Evolutionary conservation across 2,888 invertebrate genomes (phyloP).

Genomic region (Petrolisthes cinctipes): DNA sequence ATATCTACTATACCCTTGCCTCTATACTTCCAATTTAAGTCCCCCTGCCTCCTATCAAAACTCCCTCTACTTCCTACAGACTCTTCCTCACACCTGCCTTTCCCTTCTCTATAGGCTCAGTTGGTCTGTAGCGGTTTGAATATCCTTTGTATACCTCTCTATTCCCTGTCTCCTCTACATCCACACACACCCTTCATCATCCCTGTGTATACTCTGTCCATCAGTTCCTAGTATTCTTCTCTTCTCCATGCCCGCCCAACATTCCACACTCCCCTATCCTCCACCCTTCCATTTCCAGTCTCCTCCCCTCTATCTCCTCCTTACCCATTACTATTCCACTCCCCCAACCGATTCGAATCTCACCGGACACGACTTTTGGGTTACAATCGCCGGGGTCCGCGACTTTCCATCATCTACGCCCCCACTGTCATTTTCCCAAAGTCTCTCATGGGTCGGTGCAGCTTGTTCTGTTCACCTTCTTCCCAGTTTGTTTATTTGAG

Average conservation of each 20-base stretch:
- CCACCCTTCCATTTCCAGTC: neutral
- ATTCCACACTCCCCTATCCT: too few species aligned
- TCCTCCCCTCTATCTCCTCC: neutral
- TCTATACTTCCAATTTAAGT: neutral
- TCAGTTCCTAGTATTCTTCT: neutral
- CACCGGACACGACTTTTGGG: slow-evolving; percentile 9
- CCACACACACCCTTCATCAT: neutral
- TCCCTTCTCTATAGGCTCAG: neutral
- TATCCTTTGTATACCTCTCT: too few species aligned
- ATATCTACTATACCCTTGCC: too few species aligned
- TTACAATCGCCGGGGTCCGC: neutral
- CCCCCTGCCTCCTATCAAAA: neutral
- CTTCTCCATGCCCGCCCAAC: too few species aligned
- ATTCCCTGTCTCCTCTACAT: too few species aligned
- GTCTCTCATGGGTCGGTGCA: neutral
- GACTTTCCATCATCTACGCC: neutral
- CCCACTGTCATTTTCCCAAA: neutral
- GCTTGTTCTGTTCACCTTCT: neutral
- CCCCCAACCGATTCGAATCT: slow-evolving; percentile 3
- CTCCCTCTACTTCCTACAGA: neutral
- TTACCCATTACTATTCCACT: neutral
- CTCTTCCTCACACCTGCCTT: neutral
- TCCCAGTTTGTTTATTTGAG: neutral
- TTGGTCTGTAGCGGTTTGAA: too few species aligned
- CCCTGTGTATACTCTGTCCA: neutral